Percentiles rank a stretch among this genome's conserved stretches.
These are phyloP conservation scores for Prionace glauca DNA, from an alignment of 2,797 vertebrate species.

Conservation along the genomic window DNA sequence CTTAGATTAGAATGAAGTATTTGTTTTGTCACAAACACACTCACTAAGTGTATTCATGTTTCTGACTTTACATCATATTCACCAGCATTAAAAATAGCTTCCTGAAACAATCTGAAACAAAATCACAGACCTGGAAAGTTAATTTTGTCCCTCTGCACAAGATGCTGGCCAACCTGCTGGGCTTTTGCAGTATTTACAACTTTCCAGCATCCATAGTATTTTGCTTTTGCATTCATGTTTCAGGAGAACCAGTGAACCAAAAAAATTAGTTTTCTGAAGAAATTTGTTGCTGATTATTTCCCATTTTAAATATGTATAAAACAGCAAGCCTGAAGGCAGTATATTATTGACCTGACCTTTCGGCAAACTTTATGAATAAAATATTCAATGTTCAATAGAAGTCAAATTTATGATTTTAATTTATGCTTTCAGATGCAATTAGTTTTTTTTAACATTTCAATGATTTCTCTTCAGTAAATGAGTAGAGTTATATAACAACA, in stretches of 20 bases:
- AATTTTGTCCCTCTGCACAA: not conserved
- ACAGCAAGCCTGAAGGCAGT: not conserved
- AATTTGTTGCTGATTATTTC: not conserved
- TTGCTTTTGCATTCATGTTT: not conserved
- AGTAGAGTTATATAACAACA: not conserved
- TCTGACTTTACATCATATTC: not conserved
- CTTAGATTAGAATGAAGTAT: not conserved
- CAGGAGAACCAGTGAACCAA: not conserved
- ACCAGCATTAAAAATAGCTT: no score
- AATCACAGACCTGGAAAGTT: not conserved
- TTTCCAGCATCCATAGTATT: not conserved
- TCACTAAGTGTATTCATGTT: not conserved
- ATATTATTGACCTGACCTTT: not conserved
- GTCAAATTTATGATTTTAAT: not conserved
- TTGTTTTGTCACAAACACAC: not conserved
- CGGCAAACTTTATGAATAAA: not conserved
- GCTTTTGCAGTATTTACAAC: not conserved
- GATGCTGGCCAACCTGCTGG: not conserved
- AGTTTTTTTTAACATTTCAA: slow-evolving; percentile 5
- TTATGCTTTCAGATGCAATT: not conserved
- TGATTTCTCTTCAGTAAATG: slow-evolving; percentile 5
- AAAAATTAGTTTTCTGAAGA: not conserved
- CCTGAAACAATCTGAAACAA: not conserved
- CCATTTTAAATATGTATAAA: not conserved
- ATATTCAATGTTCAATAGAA: not conserved